Percentiles rank a stretch among this genome's conserved stretches.
phyloP scores from a whole-genome alignment of 2,113 vertebrate species.

The Todiramphus saurophagus region DNA sequence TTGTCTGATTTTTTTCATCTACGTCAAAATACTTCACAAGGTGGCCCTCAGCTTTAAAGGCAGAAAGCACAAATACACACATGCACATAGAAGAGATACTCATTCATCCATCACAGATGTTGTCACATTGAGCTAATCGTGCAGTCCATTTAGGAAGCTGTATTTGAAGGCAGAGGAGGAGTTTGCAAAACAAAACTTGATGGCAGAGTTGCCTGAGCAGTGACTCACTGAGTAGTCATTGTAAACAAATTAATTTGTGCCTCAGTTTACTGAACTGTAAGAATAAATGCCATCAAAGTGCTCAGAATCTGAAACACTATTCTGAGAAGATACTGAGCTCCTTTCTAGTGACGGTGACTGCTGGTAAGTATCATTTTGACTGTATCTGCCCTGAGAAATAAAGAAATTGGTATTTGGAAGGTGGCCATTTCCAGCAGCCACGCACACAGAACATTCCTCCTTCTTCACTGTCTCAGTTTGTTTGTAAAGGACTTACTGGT shows the following conservation, averaged over 20 bases:
- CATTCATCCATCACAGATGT: neutral
- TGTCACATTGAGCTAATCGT: neutral
- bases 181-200: neutral
- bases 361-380: neutral
- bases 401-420: neutral
- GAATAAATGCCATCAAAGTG: neutral
- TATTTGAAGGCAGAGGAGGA: neutral
- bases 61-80: neutral
- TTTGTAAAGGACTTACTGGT: neutral
- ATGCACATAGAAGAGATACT: neutral
- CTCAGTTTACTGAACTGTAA: conserved; percentile 34
- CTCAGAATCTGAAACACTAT: neutral
- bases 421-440: neutral
- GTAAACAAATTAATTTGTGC: conserved; percentile 19
- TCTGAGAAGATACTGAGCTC: neutral
- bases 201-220: neutral
- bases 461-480: neutral
- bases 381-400: conserved; percentile 11
- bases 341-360: neutral
- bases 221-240: neutral
- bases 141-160: neutral
- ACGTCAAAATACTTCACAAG: neutral
- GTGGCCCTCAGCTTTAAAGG: neutral
- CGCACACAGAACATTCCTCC: neutral
- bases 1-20: neutral